Percentiles rank a stretch among this genome's conserved stretches.
Conservation (phyloP, 2,113 vertebrate species). For the Cricetomys ansorgei region DNA sequence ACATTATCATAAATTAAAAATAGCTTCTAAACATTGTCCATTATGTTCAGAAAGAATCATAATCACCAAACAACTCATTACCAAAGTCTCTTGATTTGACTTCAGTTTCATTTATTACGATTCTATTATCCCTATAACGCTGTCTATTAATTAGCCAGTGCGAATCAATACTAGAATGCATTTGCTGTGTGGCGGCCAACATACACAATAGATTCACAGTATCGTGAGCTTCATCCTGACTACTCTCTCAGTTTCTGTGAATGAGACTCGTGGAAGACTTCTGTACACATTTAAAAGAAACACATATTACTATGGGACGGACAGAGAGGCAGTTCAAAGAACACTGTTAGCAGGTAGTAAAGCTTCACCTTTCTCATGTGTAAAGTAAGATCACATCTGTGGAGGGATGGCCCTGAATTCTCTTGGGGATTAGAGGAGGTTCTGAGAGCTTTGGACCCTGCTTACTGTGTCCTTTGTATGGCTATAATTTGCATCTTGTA, state of each 20-base stretch:
- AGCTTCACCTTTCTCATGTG: background rate
- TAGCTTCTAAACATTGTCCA: conserved; percentile 66
- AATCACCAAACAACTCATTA: conserved; percentile 64
- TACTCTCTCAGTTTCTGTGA: background rate
- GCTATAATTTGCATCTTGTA: background rate
- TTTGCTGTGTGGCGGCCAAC: background rate
- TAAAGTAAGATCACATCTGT: background rate
- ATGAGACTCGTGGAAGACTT: conserved; percentile 27
- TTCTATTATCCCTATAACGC: conserved; percentile 52
- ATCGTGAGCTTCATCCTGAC: conserved; percentile 1
- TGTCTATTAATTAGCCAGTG: conserved; percentile 57
- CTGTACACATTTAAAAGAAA: background rate
- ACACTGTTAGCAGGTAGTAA: rapidly evolving
- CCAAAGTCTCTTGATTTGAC: conserved; percentile 36
- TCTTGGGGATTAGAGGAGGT: background rate
- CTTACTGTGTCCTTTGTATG: background rate
- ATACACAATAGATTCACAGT: background rate
- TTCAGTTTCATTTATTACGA: conserved; percentile 69
- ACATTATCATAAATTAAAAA: conserved; percentile 73
- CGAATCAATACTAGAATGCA: background rate
- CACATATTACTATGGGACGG: rapidly evolving
- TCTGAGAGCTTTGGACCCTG: background rate
- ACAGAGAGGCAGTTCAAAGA: background rate
- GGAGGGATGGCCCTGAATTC: background rate
- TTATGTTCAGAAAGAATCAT: conserved; percentile 68